Base-by-base conservation (phyloP, 53 echinoderm and acorn worm species). In the Arbacia lixula region DNA sequence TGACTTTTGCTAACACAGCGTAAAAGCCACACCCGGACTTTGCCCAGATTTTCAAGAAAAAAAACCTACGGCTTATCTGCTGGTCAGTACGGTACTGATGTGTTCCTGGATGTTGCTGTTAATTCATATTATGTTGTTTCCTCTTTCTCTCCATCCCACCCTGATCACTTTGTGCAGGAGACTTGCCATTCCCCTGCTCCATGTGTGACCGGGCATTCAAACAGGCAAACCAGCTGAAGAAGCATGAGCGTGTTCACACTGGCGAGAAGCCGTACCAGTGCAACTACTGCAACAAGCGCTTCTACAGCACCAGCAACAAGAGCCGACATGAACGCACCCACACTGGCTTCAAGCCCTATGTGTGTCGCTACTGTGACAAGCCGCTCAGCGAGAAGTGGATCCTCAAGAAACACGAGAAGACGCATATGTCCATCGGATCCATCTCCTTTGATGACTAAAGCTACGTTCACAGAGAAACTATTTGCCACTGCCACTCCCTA, bases 251-350 rank as follows among this genome's bases (percentile, higher is more conserved):
- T 3, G 69, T 82, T 29, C 87, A 87, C 83, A 87, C 87, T 0
- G 87, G 87, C 16, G 88, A 88, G 31, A 88, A 83, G 35, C 88
- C 88, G 2, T 58, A 72, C 63, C 31, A 56, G 64, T 88, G 88
- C 22, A 55, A 71, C 4, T 83, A 83, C 83, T 88, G 88, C 36
- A 83, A 88, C 35, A 88, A 88, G 52, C 62, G 37, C 3, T 88
- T 88, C 72, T 57, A 66, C 75, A 74, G 88, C 72, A 72, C 72
- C 62, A 83, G 83, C 73, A 83, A 83, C 54, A 35, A 41, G 38
- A 46, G 14, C 29, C 60, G 73, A 11, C 88, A 88, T 53, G 83
- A 83, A 24, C 60, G 82, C 62, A 81, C 82, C 42, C 82, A 81
- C 42, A 81, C 82, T 31, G 82, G 82, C 46, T 40, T n/a, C 82